Conservation (phyloP, 2,113 vertebrate species). For the Phocoena phocoena region DNA sequence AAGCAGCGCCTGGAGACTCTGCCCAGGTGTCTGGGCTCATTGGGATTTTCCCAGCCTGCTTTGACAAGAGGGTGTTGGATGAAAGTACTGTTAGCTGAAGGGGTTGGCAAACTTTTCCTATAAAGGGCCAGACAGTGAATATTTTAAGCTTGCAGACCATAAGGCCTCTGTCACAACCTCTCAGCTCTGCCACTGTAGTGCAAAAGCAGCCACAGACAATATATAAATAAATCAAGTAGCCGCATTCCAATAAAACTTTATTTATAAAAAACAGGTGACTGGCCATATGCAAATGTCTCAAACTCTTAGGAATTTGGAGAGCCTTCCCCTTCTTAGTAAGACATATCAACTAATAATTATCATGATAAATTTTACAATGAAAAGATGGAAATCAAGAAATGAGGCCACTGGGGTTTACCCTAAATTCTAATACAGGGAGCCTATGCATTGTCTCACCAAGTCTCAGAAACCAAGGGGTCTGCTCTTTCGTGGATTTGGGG, state of each 20-base stretch:
- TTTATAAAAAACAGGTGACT: neutral
- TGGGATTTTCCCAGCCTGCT: neutral
- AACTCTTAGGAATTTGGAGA: neutral
- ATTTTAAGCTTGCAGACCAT: neutral
- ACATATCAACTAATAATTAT: neutral
- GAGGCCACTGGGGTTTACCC: neutral
- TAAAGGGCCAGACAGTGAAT: neutral
- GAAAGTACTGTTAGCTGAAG: neutral
- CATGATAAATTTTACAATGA: neutral
- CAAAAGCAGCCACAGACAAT: neutral
- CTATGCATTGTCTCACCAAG: neutral
- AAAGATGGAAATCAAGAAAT: neutral
- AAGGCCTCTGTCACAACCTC: neutral
- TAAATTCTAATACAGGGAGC: neutral
- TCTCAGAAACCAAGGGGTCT: neutral
- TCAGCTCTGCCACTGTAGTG: neutral
- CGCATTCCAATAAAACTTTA: neutral
- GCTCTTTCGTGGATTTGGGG: neutral
- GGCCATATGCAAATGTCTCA: neutral
- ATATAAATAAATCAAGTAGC: neutral
- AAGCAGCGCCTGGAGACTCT: neutral
- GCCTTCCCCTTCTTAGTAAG: neutral
- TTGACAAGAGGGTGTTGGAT: neutral
- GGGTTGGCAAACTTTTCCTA: neutral
- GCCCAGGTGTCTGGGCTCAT: neutral